Base-by-base conservation (phyloP, 2,888 invertebrate species). In the Drosophila subsilvestris region DNA sequence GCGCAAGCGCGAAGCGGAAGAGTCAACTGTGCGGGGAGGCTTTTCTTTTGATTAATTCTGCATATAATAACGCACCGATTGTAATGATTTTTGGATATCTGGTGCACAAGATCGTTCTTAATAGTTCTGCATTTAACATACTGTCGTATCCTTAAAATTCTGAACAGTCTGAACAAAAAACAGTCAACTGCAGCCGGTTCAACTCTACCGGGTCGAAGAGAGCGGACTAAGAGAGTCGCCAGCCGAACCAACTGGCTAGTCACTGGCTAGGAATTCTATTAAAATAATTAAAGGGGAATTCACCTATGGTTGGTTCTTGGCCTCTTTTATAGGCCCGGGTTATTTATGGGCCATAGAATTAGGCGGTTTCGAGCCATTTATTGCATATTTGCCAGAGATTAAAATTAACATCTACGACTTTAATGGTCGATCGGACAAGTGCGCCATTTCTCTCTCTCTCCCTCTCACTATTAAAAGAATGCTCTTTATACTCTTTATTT, bases 211-310 rank as follows among this genome's bases (percentile, higher is more conserved):
- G 10, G 8, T 45, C 17, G 18, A 9, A 45, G 48, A 55, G 48
- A 27, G 17, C 27, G 25, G 25, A 14, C 18, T 14, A 51, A 51
- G 51, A 51, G 51, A 20, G 50, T 9, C 6, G 43, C 42, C 61
- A 62, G 18, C 43, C 10, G 43, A 63, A 22, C 43, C 10, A 49
- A 63, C 29, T n/a, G n/a, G 17, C 14, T 27, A 60, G 57, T 63
- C 63, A 63, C 32, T 50, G 22, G 49, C 44, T 29, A 63, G 49
- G 63, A 63, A 63, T 63, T 63, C 22, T 63, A 8, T 3, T 10
- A n/a, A n/a, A 5, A n/a, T 3, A 49, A 32, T 32, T 48, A 61
- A 48, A 29, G 7, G 18, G 9, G 42, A 49, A 7, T n/a, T 22
- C 4, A 14, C 20, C 42, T 61, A 49, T 7, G 32, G n/a, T n/a